Base-by-base conservation (phyloP, 2,113 vertebrate genomes). In the Anguilla rostrata region DNA sequence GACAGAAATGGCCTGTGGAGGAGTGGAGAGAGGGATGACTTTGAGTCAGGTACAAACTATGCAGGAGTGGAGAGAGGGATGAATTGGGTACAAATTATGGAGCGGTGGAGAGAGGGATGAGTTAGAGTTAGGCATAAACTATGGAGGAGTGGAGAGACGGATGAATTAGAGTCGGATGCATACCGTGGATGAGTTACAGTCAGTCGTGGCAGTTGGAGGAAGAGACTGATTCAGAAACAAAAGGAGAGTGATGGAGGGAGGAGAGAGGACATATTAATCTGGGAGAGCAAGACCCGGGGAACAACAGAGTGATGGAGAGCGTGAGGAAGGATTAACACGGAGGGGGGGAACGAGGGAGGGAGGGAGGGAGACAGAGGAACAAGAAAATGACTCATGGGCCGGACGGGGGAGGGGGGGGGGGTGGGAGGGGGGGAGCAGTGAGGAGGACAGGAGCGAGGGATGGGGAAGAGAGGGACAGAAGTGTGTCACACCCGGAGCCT, bases 351-450 rank as follows among this genome's bases (percentile, higher is more conserved):
- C 78, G 49, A 78, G 88, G 26, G 79, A 57, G 43, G 84, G 49
- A 41, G 63, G 60, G 39, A 88, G 81, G 57, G 22, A 57, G n/a
- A 8, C n/a, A 34, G 66, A 57, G n/a, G 39, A 57, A 49, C 14
- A 16, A 66, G 39, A 78, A 20, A 49, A 34, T 71, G 75, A 29
- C 40, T 29, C 5, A 49, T 66, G 56, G 46, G 49, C 14, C 8
- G 8, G 83, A 81, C 89, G 87, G 83, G 89, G 34, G 79, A 49
- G 66, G 78, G 85, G 53, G 46, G 46, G 66, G 84, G 41, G n/a
- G n/a, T n/a, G 88, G 79, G 22, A n/a, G 88, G 85, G 85, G 41
- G 34, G 78, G 91, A 81, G 83, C 82, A 90, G 86, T 83, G 89
- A 41, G 79, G 63, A 82, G 60, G 86, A 49, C 66, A 53, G 46